These are phyloP conservation scores for Apantesis nais DNA, from an alignment of 2,888 invertebrate species.

Conservation along the genomic window DNA sequence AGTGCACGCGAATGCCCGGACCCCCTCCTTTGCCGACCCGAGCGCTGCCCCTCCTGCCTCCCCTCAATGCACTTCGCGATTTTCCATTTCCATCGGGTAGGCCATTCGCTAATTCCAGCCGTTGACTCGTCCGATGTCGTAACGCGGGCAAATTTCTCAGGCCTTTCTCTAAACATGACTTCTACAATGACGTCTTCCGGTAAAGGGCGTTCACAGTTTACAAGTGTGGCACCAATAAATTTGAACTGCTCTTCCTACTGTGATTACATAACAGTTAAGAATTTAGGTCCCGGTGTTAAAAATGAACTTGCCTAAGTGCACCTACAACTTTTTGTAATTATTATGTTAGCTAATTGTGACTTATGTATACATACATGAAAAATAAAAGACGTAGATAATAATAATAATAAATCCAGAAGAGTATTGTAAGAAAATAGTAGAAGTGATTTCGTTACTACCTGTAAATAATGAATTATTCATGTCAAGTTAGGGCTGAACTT, in stretches of 20 bases:
- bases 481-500: neutral
- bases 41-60: constrained; percentile 38
- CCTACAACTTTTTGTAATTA: constrained; percentile 5
- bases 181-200: constrained; percentile 62
- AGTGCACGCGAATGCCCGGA: constrained; percentile 83
- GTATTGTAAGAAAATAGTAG: neutral
- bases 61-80: constrained; percentile 76
- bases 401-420: too few relatives aligned
- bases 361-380: constrained; percentile 22
- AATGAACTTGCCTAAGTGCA: constrained; percentile 9
- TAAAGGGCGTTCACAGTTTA: constrained; percentile 62
- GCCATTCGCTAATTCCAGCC: constrained; percentile 74
- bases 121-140: constrained; percentile 67
- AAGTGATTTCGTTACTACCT: neutral
- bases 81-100: constrained; percentile 80
- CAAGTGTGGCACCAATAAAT: constrained; percentile 55
- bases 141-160: constrained; percentile 72
- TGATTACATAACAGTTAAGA: constrained; percentile 31
- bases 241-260: constrained; percentile 27
- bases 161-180: constrained; percentile 68
- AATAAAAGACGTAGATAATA: too few relatives aligned
- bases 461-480: neutral
- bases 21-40: constrained; percentile 51
- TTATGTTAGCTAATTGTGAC: constrained; percentile 4
- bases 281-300: constrained; percentile 18